These are phyloP conservation scores for Oscheius myriophilus DNA, from an alignment of 2,888 invertebrate species.

Conservation along the genomic window DNA sequence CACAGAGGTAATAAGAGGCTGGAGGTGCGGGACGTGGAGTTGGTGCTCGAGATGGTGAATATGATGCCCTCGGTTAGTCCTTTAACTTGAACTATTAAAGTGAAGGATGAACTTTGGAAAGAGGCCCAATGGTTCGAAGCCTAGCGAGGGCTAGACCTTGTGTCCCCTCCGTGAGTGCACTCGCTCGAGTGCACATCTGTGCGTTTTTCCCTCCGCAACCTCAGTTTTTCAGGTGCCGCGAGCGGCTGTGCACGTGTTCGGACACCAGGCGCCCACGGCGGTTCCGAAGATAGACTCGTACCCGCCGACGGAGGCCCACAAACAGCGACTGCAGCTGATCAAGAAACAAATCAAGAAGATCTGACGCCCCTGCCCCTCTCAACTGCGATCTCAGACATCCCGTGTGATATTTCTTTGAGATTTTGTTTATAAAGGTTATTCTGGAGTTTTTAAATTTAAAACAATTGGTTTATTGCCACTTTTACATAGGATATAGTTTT, in stretches of 20 bases:
- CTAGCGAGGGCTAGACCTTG: too few species aligned
- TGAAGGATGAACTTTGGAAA: too few species aligned
- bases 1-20: conserved; percentile 40
- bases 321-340: conserved; percentile 71
- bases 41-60: conserved; percentile 50
- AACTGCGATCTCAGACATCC: neutral
- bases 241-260: conserved; percentile 74
- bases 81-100: too few species aligned
- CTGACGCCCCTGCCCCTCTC: neutral
- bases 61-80: conserved; percentile 45
- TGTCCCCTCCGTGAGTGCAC: too few species aligned
- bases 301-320: conserved; percentile 53
- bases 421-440: too few species aligned
- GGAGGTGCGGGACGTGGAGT: conserved; percentile 52
- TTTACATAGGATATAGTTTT: too few species aligned
- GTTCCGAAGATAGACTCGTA: conserved; percentile 39
- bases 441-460: too few species aligned
- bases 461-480: too few species aligned
- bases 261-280: conserved; percentile 30
- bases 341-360: conserved; percentile 72
- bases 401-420: neutral
- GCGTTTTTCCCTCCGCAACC: too few species aligned
- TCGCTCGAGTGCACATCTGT: neutral
- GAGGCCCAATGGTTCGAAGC: too few species aligned
- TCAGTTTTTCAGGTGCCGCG: conserved; percentile 80